Base-by-base conservation (phyloP, 2,113 vertebrate genomes). In the Zonotrichia leucophrys region DNA sequence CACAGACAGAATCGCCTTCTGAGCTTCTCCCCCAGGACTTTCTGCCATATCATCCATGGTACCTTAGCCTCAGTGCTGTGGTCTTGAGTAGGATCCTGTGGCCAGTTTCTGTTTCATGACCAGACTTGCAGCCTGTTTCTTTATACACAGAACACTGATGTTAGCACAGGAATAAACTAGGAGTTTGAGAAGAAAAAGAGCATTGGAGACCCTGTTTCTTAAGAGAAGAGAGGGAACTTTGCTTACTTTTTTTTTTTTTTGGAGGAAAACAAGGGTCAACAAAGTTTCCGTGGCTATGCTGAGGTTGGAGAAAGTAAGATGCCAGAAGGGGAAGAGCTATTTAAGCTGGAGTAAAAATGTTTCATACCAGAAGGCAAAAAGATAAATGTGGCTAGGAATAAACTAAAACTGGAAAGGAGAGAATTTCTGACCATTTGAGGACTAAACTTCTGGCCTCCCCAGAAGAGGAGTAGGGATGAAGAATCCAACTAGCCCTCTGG, bases 331-430 rank as follows among this genome's bases (percentile, higher is more conserved):
- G 22, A 86, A 95, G 19, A 89, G 22, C 30, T 92, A 74, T 83
- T 93, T 92, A 67, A 83, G 39, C 33, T 87, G 76, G 74, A 93
- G 53, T 15, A 68, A 89, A 91, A 90, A 87, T 79, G 35, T 88
- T 85, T 94, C 53, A 37, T 89, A 92, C 52, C 50, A 94, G 78
- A 93, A 92, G 19, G 60, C 74, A 83, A 35, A 73, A 93, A 90
- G 85, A 90, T 83, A 85, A 83, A 90, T 24, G 35, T 50, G 60
- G 12, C 42, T 60, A 74, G 73, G 47, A 95, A 91, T 70, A 94
- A 81, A 78, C 24, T 78, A 86, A 86, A 93, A 67, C 39, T 78
- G 73, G 83, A 83, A 91, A 86, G 67, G 17, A 81, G 35, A 70
- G 52, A 16, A 41, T 91, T 91, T 95, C 83, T 75, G 47, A 55